A percentile compares a stretch with the other conserved stretches of the same genome.
Evolutionary conservation across 2,888 invertebrate genomes (phyloP).

Genomic region (Cephus rjabovi): DNA sequence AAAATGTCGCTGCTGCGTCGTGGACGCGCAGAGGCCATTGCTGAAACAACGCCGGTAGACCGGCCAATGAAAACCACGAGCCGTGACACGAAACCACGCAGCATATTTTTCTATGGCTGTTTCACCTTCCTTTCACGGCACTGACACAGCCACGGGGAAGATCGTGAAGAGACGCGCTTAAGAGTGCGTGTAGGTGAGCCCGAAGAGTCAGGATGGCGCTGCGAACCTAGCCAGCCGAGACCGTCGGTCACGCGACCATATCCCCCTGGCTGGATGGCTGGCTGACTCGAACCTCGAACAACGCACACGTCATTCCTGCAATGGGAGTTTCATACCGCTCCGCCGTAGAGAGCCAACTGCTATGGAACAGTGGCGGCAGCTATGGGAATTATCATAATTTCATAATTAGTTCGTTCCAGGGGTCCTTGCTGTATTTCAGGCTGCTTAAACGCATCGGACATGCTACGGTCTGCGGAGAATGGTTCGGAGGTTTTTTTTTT

Average conservation of each 20-base stretch:
- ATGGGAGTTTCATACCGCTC: not conserved
- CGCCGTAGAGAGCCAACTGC: not conserved
- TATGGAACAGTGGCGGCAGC: not conserved
- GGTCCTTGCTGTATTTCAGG: constrained; percentile 50
- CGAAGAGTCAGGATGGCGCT: constrained; percentile 42
- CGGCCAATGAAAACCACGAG: constrained; percentile 28
- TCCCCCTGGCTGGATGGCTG: constrained; percentile 22
- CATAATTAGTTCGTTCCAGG: constrained; percentile 61
- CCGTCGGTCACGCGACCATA: constrained; percentile 61
- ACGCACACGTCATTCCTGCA: constrained; percentile 1
- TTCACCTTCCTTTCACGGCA: constrained; percentile 27
- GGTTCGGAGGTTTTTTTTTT: not conserved
- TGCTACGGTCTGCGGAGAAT: constrained; percentile 31
- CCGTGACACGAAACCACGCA: constrained; percentile 31
- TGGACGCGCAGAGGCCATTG: not conserved
- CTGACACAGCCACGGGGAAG: constrained; percentile 23
- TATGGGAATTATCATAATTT: constrained; percentile 60
- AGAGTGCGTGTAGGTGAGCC: constrained; percentile 1
- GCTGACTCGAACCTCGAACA: not conserved
- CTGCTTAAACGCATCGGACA: constrained; percentile 51
- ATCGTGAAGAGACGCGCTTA: constrained; percentile 7
- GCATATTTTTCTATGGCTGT: constrained; percentile 21
- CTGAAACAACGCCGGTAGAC: constrained; percentile 3
- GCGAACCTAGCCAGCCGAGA: constrained; percentile 45
- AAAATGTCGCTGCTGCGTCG: not conserved